Evolutionary conservation across 2,113 vertebrate species (phyloP), one percentile per base, ranked within the genome.

Genomic region (Callionymus lyra): DNA sequence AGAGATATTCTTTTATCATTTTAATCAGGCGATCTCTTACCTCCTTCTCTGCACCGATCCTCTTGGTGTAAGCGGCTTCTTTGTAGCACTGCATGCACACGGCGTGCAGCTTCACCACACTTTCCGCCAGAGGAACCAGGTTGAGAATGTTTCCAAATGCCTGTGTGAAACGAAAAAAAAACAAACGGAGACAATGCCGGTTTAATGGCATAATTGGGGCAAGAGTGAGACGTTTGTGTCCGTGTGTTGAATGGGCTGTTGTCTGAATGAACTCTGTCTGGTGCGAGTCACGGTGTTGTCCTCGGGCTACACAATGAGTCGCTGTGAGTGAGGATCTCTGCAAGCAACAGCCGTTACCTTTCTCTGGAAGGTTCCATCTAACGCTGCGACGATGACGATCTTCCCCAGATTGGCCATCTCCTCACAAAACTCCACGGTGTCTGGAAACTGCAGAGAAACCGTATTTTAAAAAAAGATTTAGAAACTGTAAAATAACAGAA

Each of bases 331-430:
- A 27, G 21, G 4, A 27, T n/a, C n/a, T n/a, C n/a, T n/a, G n/a
- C n/a, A 15, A 42, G 3, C 39, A 31, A 44, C 31, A 54, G 42
- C 21, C 4, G 21, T 27, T 47, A 93, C 95, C 87, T 92, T 98
- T 63, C 95, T 94, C 79, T 99, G 94, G 67, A 99, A 99, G 1
- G 95, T 99, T 16, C 89, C 95, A 19, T 99, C 95, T 38, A 99
- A 78, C 0, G 95, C 95, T 2, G 95, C 94, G 4, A 99, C 90
- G 0, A 99, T 95, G 38, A 99, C 19, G 0, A 86, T 96, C 79
- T 98, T 99, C n/a, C 95, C 94, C 0, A 62, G 9, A 6, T 99
- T 98, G 44, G 95, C 95, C 93, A 97, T 96, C 10, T 43, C 49
- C 64, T 98, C 95, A 1, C 91, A 91, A 73, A 98, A 99, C 38